A percentile compares a stretch with the other conserved stretches of the same genome.
Evolutionary conservation across 2,888 invertebrate genomes (phyloP).

Genomic region (Cerceris ruficornis): DNA sequence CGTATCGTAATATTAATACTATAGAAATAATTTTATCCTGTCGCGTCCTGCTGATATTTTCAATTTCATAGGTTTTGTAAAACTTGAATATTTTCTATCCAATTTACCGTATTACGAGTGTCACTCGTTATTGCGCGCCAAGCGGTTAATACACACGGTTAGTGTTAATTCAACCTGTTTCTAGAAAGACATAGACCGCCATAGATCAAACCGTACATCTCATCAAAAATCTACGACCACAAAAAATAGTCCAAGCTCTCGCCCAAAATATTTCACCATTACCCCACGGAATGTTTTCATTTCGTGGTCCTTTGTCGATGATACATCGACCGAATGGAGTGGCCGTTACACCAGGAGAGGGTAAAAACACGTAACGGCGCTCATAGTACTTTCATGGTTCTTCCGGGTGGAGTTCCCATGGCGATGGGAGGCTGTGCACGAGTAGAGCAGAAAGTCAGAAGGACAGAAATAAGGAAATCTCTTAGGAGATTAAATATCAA

Average conservation of each 20-base stretch:
- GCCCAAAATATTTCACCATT: neutral
- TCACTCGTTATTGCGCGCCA: too few species aligned
- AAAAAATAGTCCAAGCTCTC: neutral
- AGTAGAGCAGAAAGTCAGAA: neutral
- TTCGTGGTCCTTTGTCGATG: neutral
- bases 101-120: too few species aligned
- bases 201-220: too few species aligned
- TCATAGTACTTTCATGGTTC: neutral
- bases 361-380: neutral
- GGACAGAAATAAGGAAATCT: neutral
- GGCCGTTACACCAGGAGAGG: neutral
- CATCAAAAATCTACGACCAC: too few species aligned
- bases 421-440: conserved; percentile 1
- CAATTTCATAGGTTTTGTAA: too few species aligned
- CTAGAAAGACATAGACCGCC: too few species aligned
- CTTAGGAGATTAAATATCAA: conserved; percentile 13
- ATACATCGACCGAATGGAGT: conserved; percentile 3
- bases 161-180: too few species aligned
- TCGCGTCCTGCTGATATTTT: too few species aligned
- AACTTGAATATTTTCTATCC: too few species aligned
- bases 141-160: too few species aligned
- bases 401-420: neutral
- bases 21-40: too few species aligned
- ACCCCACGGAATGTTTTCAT: neutral
- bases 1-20: too few species aligned